Evolutionary conservation across 2,888 invertebrate genomes (phyloP).

Genomic region (Sussaba pulchella): DNA sequence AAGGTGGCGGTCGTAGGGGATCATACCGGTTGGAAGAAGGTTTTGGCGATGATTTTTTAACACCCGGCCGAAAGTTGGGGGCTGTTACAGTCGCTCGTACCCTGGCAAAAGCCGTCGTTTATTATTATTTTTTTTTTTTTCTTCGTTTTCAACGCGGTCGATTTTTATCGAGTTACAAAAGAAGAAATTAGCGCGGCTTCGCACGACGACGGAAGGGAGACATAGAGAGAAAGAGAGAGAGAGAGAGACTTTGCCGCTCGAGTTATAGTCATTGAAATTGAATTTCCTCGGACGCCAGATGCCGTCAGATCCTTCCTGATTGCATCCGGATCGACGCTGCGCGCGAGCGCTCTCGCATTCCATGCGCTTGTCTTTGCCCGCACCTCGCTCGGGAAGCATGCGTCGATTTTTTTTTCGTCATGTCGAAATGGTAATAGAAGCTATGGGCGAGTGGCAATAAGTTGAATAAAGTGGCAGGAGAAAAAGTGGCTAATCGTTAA

Average conservation of each 20-base stretch:
- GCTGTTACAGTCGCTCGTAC: not conserved
- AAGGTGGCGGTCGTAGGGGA: not conserved
- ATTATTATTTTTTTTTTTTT: conserved; percentile 9
- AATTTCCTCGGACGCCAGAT: conserved; percentile 81
- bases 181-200: conserved; percentile 73
- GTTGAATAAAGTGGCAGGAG: not conserved
- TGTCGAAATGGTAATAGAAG: conserved; percentile 52
- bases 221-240: conserved; percentile 43
- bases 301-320: conserved; percentile 74
- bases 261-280: conserved; percentile 77
- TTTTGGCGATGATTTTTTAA: conserved; percentile 34
- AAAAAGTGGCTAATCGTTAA: conserved; percentile 56
- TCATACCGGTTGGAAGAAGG: no score
- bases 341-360: not conserved
- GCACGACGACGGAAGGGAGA: conserved; percentile 22
- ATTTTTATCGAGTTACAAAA: conserved; percentile 80
- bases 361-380: conserved; percentile 4
- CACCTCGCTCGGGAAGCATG: not conserved
- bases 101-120: conserved; percentile 27
- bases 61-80: no score
- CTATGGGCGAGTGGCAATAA: conserved; percentile 43
- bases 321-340: conserved; percentile 65
- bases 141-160: conserved; percentile 58
- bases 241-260: conserved; percentile 16
- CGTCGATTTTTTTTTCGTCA: conserved; percentile 22